Evolutionary conservation across 2,888 invertebrate genomes (phyloP), one percentile per base, ranked within the genome.

Genomic region (Lycia hirtaria): DNA sequence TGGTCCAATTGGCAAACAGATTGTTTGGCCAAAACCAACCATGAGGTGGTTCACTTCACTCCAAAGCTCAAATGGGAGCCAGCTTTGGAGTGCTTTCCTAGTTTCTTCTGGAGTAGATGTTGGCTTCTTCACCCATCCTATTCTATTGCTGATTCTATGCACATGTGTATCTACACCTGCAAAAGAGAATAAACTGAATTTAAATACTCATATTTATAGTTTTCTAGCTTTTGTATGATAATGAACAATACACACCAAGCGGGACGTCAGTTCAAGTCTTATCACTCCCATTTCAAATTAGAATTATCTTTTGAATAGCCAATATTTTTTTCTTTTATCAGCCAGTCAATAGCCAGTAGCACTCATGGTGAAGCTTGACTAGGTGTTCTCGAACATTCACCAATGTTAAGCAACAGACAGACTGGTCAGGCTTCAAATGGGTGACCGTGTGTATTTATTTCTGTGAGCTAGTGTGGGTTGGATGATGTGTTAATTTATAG

Each of bases 11-110:
- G 99, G 97, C 50, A 94, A 88, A 83, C 99, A 99, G 57, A 96
- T 95, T 50, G 97, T 97, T 88, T 99, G 99, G 0, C 99, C 99
- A 91, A 99, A 99, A 4, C 99, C 99, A 7, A 99, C 99, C 62
- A 99, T 91, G 1, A 99, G 92, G 73, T 96, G 94, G 87, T 99
- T 98, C 0, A 97, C 95, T 84, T 98, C 96, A 65, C 93, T 93
- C 98, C 98, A 98, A 7, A 96, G 81, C 1, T 95, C 93, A 67
- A 93, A 94, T 0, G 99, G 99, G 38, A 99, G 82, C 98, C 98
- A 98, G 7, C 93, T 92, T 87, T 99, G 97, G 19, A 99, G 87
- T 7, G 94, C 94, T 68, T 93, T 93, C 56, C 98, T 93, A 0
- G 99, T 99, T 32, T 95, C 94, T 85, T 99, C 99, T 0, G 99